A percentile compares a stretch with the other conserved stretches of the same genome.
Evolutionary conservation across 2,797 vertebrate species (phyloP).

Genomic region (Heliangelus exortis): DNA sequence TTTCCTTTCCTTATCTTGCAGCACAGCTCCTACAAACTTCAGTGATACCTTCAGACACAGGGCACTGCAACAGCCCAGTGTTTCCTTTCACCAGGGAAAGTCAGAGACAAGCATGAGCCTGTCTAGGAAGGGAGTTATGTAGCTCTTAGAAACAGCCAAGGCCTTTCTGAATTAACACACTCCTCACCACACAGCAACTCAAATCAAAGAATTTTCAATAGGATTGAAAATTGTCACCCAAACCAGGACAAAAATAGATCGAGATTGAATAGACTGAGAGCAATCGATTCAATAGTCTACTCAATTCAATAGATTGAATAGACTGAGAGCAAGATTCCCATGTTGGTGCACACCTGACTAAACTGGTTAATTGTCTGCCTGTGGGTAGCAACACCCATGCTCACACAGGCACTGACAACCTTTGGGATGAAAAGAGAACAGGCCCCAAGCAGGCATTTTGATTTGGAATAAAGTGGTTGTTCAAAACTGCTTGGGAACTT

Average conservation of each 20-base stretch:
- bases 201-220: neutral
- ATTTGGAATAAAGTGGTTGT: neutral
- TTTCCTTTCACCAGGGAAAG: neutral
- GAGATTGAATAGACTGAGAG: neutral
- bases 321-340: neutral
- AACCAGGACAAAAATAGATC: too few relatives aligned
- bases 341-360: neutral
- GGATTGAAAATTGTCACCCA: too few relatives aligned
- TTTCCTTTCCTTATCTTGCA: neutral
- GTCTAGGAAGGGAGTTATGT: neutral
- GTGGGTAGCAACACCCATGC: neutral
- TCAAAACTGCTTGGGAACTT: neutral
- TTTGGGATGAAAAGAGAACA: neutral
- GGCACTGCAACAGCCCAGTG: neutral
- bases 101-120: neutral
- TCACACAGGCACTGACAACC: rapidly evolving
- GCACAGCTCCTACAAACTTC: neutral
- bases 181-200: neutral
- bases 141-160: neutral
- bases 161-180: neutral
- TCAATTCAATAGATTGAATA: too few relatives aligned
- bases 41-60: neutral
- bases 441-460: neutral
- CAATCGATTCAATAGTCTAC: too few relatives aligned
- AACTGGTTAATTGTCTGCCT: neutral